Base-by-base conservation (phyloP, 2,797 vertebrate species). In the Enteromius paludinosus region DNA sequence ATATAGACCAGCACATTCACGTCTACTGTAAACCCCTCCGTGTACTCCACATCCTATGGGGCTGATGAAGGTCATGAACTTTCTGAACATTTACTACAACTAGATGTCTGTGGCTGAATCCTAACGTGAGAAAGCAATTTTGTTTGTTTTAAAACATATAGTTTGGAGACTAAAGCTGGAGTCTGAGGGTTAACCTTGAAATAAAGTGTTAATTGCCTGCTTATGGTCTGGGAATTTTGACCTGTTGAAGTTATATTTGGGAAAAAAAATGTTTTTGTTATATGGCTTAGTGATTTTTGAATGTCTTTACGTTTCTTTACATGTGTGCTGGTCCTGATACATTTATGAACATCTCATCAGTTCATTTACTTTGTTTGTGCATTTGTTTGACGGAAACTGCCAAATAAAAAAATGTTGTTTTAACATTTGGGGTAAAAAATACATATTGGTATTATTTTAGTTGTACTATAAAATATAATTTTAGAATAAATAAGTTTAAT, bases 201-300 rank as follows among this genome's bases (percentile, higher is more conserved):
- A 68, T 81, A 74, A 85, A 84, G 86, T 84, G 90, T 91, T 90
- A 85, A 92, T 92, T 52, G 25, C 12, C 59, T 30, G 41, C 17
- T 41, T 64, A 11, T 49, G 18, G 43, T 78, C 30, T 25, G 62
- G 30, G 20, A 25, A 38, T 68, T 78, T 78, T 0, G 1, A 68
- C 30, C n/a, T 52, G 30, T 38, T 33, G 6, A 78, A 33, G 18
- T 23, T 3, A 45, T 76, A 23, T 77, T 64, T 30, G 0, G 1
- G 14, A 20, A 76, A 14, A 30, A 30, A 45, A 12, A 62, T 8
- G 9, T 4, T 62, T 23, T 76, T 1, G 25, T 1, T 2, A 64
- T 64, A 45, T 64, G 25, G 25, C 11, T 77, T 62, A 47, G 17
- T 0, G 15, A 47, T 77, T 47, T 14, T 45, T 12, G 20, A 38